Base-by-base conservation (phyloP, 2,888 invertebrate species). In the Drosophila maculinotata region DNA sequence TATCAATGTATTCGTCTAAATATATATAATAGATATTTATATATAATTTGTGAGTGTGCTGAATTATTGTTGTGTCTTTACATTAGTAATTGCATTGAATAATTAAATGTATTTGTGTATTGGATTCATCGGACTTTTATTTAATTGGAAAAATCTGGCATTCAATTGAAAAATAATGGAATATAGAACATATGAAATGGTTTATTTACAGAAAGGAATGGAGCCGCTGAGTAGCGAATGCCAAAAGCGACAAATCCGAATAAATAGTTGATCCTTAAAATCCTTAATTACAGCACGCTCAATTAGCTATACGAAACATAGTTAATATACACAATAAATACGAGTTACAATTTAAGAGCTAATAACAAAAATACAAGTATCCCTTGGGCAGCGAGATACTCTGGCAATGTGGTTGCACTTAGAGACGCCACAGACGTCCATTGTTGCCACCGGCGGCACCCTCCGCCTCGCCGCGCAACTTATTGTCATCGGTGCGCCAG, bases 401-500 rank as follows among this genome's bases (percentile, higher is more conserved):
- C n/a, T n/a, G 38, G 42, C 8, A 23, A 6, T 1, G 12, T 5
- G 1, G 10, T n/a, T 3, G 15, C 25, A 17, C 9, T 39, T 89
- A 89, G 36, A 88, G 76, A 0, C 87, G 78, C 78, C 77, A 87
- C 23, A 89, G 48, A 1, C 80, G 82, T 15, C 49, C 72, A 60
- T 76, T 75, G 10, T 78, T 76, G 26, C 75, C 72, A 1, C 85
- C 87, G 8, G 68, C 78, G 20, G 87, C 87, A 4, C 88, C 87
- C 35, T 89, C 89, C 1, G 89, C 89, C 57, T 88, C 86, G 12
- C 89, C 89, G 3, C 87, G 71, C 57, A 83, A 45, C 57, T 89
- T 89, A 45, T 85, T 89, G 44, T 90, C 89, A 75, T 95, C 95
- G 9, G 95, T 95, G n/a, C 95, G 96, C 97, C 97, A 97, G 0